Percentiles rank a stretch among this genome's conserved stretches.
phyloP scores from a whole-genome alignment of 2,797 vertebrate genomes.

The Siniperca undulata region DNA sequence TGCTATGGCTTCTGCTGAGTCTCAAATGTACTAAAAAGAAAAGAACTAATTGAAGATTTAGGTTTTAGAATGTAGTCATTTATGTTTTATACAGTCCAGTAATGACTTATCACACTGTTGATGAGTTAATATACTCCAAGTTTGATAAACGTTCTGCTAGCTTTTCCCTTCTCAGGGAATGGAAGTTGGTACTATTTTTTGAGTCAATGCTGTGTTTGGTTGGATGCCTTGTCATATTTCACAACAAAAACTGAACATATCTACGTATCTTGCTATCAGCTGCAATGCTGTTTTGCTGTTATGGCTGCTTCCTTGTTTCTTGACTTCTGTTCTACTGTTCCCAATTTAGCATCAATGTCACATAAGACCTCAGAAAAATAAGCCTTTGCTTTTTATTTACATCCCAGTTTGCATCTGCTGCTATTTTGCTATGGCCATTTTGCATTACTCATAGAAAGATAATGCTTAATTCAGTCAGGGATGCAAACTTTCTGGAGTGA shows the following conservation, averaged over 20 bases:
- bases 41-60: background rate
- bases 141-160: slow-evolving; percentile 17
- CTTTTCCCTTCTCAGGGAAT: slow-evolving; percentile 9
- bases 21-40: background rate
- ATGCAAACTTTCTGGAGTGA: slow-evolving; percentile 65
- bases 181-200: slow-evolving; percentile 16
- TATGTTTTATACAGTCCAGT: slow-evolving; percentile 1
- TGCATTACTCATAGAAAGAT: slow-evolving; percentile 55
- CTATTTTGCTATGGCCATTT: slow-evolving; percentile 66
- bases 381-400: slow-evolving; percentile 38
- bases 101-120: background rate
- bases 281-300: slow-evolving; percentile 69
- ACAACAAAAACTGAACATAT: slow-evolving; percentile 55
- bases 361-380: slow-evolving; percentile 40
- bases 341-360: slow-evolving; percentile 40
- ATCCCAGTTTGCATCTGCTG: slow-evolving; percentile 57
- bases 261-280: slow-evolving; percentile 39
- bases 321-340: slow-evolving; percentile 68
- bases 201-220: slow-evolving; percentile 80
- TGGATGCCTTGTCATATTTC: slow-evolving; percentile 78
- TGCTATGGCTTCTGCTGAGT: slow-evolving; percentile 14
- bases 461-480: slow-evolving; percentile 17
- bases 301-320: slow-evolving; percentile 68
- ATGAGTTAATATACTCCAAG: background rate
- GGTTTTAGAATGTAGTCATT: background rate